Conservation (phyloP, 2,113 vertebrate genomes). For the Rafetus swinhoei region DNA sequence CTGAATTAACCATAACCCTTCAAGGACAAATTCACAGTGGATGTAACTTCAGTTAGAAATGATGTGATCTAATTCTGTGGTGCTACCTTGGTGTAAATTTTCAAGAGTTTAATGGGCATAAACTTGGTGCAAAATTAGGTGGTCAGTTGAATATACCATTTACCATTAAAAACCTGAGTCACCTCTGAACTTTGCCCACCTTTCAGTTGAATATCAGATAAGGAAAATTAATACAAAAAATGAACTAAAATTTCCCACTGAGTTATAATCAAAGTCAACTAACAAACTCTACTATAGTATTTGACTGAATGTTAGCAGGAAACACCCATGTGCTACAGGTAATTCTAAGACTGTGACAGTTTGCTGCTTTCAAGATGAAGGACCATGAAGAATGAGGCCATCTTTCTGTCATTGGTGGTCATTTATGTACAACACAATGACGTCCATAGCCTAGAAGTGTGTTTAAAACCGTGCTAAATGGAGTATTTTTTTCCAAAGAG, state of each 20-base stretch:
- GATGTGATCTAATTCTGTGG: background rate
- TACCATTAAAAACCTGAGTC: background rate
- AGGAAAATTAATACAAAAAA: background rate
- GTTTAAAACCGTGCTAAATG: background rate
- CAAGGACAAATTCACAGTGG: background rate
- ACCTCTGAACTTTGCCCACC: background rate
- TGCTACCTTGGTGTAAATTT: background rate
- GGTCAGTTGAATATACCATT: background rate
- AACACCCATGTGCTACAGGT: background rate
- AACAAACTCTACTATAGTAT: background rate
- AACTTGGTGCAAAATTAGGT: background rate
- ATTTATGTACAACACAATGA: rapidly evolving
- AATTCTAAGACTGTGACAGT: background rate
- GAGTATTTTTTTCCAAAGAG: background rate
- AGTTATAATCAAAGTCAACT: background rate
- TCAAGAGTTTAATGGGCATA: background rate
- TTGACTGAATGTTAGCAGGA: background rate
- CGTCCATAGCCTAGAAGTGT: rapidly evolving
- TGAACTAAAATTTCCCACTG: background rate
- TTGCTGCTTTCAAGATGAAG: background rate
- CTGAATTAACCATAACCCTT: background rate
- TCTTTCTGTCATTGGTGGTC: background rate
- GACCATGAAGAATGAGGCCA: rapidly evolving
- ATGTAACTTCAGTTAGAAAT: background rate
- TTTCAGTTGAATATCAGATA: background rate